Base-by-base conservation (phyloP, 2,113 vertebrate genomes). In the Aleadryas rufinucha region DNA sequence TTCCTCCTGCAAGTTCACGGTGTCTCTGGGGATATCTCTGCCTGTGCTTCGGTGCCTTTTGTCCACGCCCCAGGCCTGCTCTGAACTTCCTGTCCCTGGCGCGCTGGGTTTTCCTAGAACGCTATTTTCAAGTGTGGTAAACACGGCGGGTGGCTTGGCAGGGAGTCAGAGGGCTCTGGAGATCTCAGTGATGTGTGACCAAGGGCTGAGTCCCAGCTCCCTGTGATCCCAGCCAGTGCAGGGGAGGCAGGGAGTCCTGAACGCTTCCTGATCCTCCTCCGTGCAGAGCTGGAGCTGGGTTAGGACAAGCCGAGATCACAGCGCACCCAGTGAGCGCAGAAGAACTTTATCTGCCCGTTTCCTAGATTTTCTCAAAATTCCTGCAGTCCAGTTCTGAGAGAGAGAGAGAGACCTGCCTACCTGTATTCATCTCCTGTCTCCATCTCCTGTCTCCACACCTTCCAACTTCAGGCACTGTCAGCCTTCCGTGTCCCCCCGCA, bases 401-500 rank as follows among this genome's bases (percentile, higher is more conserved):
- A 60, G 80, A 82, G 59, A 93, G 70, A 60, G 37, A 77, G 89
- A 45, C 23, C 24, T 13, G 19, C 70, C 84, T 63, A 39, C 49
- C 78, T 71, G 4, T 87, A n/a, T 83, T 97, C 93, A 84, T 77
- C 78, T 76, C 49, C 76, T 71, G 4, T 85, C 28, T 81, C 94
- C 95, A 80, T 77, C 94, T 90, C 63, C 78, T 78, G 35, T 97
- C 83, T 95, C 35, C 52, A 18, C 93, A 47, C 78, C 72, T 94
- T 79, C 33, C 84, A 57, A 23, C 96, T 60, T 11, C 97, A 99
- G 99, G 97, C 99, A 98, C 59, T 98, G 97, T 41, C 99, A 98
- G 92, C 98, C 98, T 12, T 97, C 98, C 3, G 97, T 99, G 63
- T 99, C 99, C 15, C 99, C 99, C 24, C 98, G 99, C 71, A 98